Percentiles rank a stretch among this genome's conserved stretches.
Evolutionary conservation across 1,140 invertebrate genomes (phyloP).

Genomic region (Ceratoteleas bidentatus): DNA sequence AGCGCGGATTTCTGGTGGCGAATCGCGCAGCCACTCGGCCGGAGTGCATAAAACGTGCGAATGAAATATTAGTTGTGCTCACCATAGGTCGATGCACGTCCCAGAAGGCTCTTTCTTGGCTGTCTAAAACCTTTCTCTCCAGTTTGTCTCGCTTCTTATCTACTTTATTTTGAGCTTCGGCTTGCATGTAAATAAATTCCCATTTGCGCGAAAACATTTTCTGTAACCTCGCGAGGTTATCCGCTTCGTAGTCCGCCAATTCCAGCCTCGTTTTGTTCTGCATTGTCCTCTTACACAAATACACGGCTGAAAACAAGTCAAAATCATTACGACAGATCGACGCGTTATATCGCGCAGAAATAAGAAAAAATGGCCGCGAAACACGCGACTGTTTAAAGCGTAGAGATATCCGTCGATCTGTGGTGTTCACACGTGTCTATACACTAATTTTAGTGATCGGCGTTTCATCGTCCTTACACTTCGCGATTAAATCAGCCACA

Average conservation of each 20-base stretch:
- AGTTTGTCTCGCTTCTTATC: conserved; percentile 99
- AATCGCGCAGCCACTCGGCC: too few relatives aligned
- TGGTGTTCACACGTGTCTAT: too few relatives aligned
- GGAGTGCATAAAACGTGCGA: too few relatives aligned
- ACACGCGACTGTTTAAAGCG: too few relatives aligned
- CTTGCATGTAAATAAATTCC: conserved; percentile 99
- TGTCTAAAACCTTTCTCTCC: conserved; percentile 98
- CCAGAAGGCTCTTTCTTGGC: conserved; percentile 99
- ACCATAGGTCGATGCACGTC: conserved; percentile 99
- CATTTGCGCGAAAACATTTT: conserved; percentile 99
- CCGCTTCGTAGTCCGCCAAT: conserved; percentile 98
- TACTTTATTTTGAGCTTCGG: conserved; percentile 92
- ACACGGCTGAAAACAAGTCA: conserved; percentile 89
- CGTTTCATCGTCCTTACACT: too few relatives aligned
- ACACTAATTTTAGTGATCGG: too few relatives aligned
- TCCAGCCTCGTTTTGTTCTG: conserved; percentile 99
- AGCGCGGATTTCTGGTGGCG: too few relatives aligned
- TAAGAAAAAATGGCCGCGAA: too few relatives aligned
- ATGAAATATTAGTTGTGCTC: too few relatives aligned
- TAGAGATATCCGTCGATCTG: too few relatives aligned
- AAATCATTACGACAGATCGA: background rate
- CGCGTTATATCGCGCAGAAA: too few relatives aligned
- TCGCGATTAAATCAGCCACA: too few relatives aligned
- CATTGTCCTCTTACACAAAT: conserved; percentile 99
- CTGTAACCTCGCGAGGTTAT: conserved; percentile 97